A percentile compares a stretch with the other conserved stretches of the same genome.
phyloP scores from a whole-genome alignment of 2,797 vertebrate species.

The Pseudochirops corinnae region DNA sequence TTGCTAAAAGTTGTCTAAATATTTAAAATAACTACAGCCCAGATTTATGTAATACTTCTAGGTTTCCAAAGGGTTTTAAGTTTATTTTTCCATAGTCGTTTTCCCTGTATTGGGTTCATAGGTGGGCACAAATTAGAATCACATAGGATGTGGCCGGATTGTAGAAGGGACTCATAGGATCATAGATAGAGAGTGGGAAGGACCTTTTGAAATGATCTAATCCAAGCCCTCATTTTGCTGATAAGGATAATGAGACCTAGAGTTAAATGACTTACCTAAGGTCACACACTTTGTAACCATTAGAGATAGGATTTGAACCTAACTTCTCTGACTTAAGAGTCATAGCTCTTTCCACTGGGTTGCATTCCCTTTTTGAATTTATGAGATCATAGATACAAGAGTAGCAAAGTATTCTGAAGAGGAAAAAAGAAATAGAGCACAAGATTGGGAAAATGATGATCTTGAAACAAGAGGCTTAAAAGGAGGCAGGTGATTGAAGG shows the following conservation, averaged over 20 bases:
- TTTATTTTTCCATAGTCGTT: background rate
- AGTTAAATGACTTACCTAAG: background rate
- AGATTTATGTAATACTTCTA: background rate
- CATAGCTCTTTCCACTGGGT: background rate
- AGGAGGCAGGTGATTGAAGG: slow-evolving; percentile 65
- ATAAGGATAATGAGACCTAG: background rate
- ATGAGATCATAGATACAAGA: background rate
- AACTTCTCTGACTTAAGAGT: background rate
- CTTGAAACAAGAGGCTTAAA: background rate
- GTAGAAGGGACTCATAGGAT: background rate
- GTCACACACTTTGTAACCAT: background rate
- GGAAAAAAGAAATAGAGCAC: background rate
- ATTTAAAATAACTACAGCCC: background rate
- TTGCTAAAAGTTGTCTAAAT: background rate
- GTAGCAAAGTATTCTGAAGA: background rate
- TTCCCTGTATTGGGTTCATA: background rate
- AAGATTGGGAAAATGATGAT: background rate
- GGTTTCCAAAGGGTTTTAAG: background rate
- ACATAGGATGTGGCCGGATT: background rate
- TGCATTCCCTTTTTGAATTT: background rate
- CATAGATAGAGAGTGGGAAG: background rate
- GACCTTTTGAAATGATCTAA: background rate
- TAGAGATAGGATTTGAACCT: background rate
- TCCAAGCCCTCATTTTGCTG: background rate
- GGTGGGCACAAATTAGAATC: background rate